These are phyloP conservation scores for Malthinus seriepunctatus DNA, from an alignment of 2,888 invertebrate genomes.

Conservation along the genomic window DNA sequence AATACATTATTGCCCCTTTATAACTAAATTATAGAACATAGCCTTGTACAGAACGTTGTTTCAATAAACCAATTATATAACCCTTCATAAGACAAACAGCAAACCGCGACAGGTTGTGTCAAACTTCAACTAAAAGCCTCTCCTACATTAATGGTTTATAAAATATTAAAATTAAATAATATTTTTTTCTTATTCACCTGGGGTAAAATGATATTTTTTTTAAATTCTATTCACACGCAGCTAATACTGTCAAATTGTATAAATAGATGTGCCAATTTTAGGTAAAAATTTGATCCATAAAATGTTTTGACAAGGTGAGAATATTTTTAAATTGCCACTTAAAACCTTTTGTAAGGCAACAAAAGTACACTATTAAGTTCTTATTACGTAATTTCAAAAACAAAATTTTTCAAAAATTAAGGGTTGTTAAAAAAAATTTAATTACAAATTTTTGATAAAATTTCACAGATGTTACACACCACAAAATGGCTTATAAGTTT, in stretches of 20 bases:
- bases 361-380: slow-evolving; percentile 1
- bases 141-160: slow-evolving; percentile 25
- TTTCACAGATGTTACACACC: slow-evolving; percentile 4
- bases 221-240: neutral
- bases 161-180: neutral
- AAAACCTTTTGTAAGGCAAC: slow-evolving; percentile 34
- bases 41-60: slow-evolving; percentile 43
- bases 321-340: slow-evolving; percentile 43
- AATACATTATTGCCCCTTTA: slow-evolving; percentile 40
- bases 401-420: neutral
- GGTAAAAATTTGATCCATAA: slow-evolving; percentile 22
- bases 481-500: slow-evolving; percentile 10
- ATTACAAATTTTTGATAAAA: neutral
- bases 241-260: slow-evolving; percentile 26
- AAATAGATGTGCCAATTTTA: slow-evolving; percentile 34
- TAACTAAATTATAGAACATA: slow-evolving; percentile 40
- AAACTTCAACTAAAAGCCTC: slow-evolving; percentile 36
- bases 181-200: neutral
- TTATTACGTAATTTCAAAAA: slow-evolving; percentile 1
- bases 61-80: slow-evolving; percentile 47
- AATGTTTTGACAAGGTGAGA: slow-evolving; percentile 43
- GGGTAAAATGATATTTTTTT: slow-evolving; percentile 19
- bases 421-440: neutral
- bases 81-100: slow-evolving; percentile 45
- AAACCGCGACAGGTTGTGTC: slow-evolving; percentile 41